Evolutionary conservation across 92 coral and sea anemone genomes (phyloP).

Genomic region (Porites rus): DNA sequence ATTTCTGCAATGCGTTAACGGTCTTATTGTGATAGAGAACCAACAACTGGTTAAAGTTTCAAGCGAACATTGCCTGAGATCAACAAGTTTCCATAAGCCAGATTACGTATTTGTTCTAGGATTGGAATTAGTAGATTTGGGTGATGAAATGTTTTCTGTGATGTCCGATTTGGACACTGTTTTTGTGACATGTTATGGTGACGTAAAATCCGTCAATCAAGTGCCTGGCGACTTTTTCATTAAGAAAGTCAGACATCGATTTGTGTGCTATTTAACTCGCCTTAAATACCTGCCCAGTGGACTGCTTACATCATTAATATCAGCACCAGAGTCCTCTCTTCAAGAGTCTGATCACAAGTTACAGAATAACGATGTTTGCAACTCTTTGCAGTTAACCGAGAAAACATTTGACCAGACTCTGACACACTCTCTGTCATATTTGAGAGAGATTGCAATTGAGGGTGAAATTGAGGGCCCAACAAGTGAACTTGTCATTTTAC

Average conservation of each 20-base stretch:
- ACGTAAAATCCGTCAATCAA: neutral
- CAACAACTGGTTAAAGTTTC: neutral
- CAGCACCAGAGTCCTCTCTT: constrained; percentile 6
- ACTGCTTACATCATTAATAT: neutral
- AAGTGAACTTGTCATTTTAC: neutral
- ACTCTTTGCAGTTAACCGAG: neutral
- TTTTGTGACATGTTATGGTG: neutral
- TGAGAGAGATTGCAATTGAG: neutral
- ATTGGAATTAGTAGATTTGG: neutral
- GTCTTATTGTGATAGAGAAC: neutral
- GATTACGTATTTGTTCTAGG: neutral
- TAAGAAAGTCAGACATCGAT: neutral
- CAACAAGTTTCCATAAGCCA: neutral
- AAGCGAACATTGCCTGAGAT: neutral
- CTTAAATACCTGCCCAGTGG: neutral
- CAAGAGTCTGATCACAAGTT: neutral
- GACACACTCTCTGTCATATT: constrained; percentile 2
- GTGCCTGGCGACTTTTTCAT: neutral
- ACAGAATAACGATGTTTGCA: neutral
- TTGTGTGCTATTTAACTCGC: neutral
- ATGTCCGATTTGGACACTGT: neutral
- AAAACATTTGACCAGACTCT: neutral
- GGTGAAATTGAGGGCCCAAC: neutral
- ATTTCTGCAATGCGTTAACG: neutral
- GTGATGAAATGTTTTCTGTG: neutral